Evolutionary conservation across 2,113 vertebrate genomes (phyloP).

Genomic region (Psammodynastes pulverulentus): DNA sequence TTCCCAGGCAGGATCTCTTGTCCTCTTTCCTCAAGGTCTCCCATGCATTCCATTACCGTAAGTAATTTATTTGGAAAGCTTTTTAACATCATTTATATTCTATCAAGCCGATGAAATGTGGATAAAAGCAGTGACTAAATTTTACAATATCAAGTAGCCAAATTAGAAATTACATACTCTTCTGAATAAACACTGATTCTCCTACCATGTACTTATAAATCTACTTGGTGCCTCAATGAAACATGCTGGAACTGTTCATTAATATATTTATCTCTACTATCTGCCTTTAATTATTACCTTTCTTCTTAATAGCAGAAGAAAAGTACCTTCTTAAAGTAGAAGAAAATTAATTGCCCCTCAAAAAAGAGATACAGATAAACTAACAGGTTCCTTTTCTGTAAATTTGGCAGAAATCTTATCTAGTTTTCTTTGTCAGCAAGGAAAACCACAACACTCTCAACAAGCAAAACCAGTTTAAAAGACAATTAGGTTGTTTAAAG

Average conservation of each 20-base stretch:
- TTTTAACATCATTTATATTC: not conserved
- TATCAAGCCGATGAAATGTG: not conserved
- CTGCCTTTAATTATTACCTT: not conserved
- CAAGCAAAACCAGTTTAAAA: not conserved
- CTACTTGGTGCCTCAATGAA: not conserved
- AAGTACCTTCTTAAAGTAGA: too few relatives aligned
- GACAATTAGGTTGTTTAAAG: not conserved
- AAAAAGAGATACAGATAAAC: not conserved
- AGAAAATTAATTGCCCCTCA: not conserved
- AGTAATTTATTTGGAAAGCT: not conserved
- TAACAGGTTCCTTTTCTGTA: not conserved
- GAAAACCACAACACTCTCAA: not conserved
- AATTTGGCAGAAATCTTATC: not conserved
- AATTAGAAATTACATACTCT: not conserved
- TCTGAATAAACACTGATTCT: not conserved
- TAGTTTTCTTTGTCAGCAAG: not conserved
- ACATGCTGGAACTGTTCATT: not conserved
- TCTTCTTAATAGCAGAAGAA: not conserved
- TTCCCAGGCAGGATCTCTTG: not conserved
- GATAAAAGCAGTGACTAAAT: not conserved
- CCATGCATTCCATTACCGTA: not conserved
- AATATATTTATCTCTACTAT: not conserved
- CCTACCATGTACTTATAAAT: not conserved
- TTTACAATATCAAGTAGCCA: not conserved
- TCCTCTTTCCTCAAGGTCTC: not conserved